phyloP scores from a whole-genome alignment of 1,140 invertebrate species.

The Drosophila hydei region DNA sequence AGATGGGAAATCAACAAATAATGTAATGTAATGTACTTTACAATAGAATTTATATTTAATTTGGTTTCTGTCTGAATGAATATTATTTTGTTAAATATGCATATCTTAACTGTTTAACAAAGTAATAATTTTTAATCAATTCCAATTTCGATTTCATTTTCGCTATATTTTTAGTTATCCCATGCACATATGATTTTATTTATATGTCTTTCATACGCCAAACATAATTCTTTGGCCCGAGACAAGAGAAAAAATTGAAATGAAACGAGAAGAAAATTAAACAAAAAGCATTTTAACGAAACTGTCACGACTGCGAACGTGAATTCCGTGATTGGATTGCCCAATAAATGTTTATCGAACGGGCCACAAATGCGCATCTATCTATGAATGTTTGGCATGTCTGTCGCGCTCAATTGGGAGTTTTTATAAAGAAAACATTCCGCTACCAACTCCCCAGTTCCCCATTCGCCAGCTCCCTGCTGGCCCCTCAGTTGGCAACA shows the following conservation, averaged over 20 bases:
- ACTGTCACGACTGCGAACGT: constrained; percentile 75
- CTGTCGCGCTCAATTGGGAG: constrained; percentile 48
- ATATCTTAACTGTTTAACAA: too few species aligned
- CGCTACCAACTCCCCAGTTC: constrained; percentile 13
- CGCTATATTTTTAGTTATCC: constrained; percentile 23
- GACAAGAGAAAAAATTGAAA: constrained; percentile 15
- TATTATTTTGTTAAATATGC: too few species aligned
- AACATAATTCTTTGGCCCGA: constrained; percentile 61
- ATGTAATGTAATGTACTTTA: too few species aligned
- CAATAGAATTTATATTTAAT: too few species aligned
- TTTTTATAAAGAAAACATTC: constrained; percentile 61
- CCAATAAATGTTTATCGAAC: constrained; percentile 81
- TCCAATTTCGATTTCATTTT: constrained; percentile 44
- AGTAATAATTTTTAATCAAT: background rate
- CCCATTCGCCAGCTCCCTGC: constrained; percentile 7
- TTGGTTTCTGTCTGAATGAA: too few species aligned
- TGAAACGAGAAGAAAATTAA: constrained; percentile 52
- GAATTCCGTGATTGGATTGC: constrained; percentile 80
- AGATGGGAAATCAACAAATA: too few species aligned
- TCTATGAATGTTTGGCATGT: constrained; percentile 68
- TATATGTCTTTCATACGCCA: constrained; percentile 54
- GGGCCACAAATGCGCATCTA: constrained; percentile 67
- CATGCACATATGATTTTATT: constrained; percentile 47
- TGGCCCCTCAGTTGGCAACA: background rate
- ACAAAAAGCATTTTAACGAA: constrained; percentile 76